Base-by-base conservation (phyloP, 2,888 invertebrate genomes). In the Podabrus alpinus region DNA sequence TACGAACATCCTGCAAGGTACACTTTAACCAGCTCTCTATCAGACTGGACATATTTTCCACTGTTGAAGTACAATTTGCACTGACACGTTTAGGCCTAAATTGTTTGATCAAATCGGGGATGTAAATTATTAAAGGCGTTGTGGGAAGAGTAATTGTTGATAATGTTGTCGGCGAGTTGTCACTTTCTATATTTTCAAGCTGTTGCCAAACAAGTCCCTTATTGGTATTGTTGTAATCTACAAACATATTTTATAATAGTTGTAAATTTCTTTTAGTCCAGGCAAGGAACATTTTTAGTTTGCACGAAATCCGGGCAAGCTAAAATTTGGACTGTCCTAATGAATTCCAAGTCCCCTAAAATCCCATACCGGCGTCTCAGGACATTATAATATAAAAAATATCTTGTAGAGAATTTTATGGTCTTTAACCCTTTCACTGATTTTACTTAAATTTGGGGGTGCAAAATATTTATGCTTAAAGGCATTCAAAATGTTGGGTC, bases 1-100 rank as follows among this genome's bases (percentile, higher is more conserved):
- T 87, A 17, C 90, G 88, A 74, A 91, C 90, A 2, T 89, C 88
- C 77, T 90, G 88, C 25, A 85, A 82, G 13, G 94, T 92, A 87
- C 91, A 91, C 0, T 88, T 82, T 11, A 94, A 88, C 94, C 94
- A 95, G 24, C 89, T 87, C 66, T 90, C 88, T 0, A 94, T 87
- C 10, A 86, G 72, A 21, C 1, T 11, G 5, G 70, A 29, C 15
- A 76, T 29, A 59, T 76, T 66, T 13, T 45, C 19, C 4, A 60
- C 16, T 17, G 15, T 17, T 19, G 45, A 62, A 16, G 60, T 62
- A n/a, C 66, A 17, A 17, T 24, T 76, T 60, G 62, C 68, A 61
- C 74, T 78, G 24, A 75, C 80, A 76, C 82, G 82, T 80, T 85
- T 84, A 10, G 86, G 86, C 73, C 84, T 84, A 78, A 87, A 88